These are phyloP conservation scores for Coenonympha arcania DNA, from an alignment of 2,888 invertebrate species.

Conservation along the genomic window DNA sequence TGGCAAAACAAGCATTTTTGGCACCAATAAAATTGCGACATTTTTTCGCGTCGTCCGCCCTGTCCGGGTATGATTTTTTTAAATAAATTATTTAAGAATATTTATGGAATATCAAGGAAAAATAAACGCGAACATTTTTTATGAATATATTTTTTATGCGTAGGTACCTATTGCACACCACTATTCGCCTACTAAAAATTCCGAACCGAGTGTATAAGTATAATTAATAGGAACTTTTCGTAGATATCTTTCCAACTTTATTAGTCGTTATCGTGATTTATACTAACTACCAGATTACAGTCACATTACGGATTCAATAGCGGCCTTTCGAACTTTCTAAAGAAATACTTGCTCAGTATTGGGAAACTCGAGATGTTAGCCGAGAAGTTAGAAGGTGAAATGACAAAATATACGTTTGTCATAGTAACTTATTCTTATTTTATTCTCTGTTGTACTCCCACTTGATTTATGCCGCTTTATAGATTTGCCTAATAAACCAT, in stretches of 20 bases:
- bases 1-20: too few species aligned
- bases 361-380: background rate
- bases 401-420: too few species aligned
- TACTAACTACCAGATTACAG: slow-evolving; percentile 12
- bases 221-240: slow-evolving; percentile 12
- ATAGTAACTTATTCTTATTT: too few species aligned
- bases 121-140: background rate
- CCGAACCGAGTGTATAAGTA: slow-evolving; percentile 1
- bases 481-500: too few species aligned
- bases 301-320: slow-evolving; percentile 18
- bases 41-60: too few species aligned
- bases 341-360: slow-evolving; percentile 19
- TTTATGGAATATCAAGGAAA: too few species aligned
- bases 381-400: background rate
- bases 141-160: background rate
- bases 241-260: slow-evolving; percentile 15
- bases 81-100: too few species aligned
- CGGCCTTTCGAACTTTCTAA: slow-evolving; percentile 20
- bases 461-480: too few species aligned
- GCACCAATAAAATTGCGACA: too few species aligned
- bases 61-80: too few species aligned
- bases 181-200: slow-evolving; percentile 6
- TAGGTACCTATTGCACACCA: too few species aligned
- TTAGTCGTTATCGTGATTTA: slow-evolving; percentile 23
- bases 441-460: too few species aligned